Base-by-base conservation (phyloP, 1,140 invertebrate genomes). In the Tetramorium simillimum region DNA sequence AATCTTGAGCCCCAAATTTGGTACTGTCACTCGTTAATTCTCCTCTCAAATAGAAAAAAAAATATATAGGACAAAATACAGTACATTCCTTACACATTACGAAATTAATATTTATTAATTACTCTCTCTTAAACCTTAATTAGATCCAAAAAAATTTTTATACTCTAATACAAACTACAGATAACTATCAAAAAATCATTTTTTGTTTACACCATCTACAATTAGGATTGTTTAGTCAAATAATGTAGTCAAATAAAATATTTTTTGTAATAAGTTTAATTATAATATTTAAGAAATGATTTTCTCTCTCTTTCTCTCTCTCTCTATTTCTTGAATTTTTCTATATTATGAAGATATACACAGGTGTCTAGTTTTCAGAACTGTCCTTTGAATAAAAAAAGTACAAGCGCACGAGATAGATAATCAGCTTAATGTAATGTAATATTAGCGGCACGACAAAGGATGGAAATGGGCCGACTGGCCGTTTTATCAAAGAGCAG, bases 381-480 rank as follows among this genome's bases (percentile, higher is more conserved):
- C 21, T 67, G 12, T 28, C 16, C 33, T 5, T 4, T 21, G 40
- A 46, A 82, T 46, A 16, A 63, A 87, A 53, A 89, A 72, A 69
- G 43, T 81, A 81, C 46, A 70, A 69, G 60, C 67, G 75, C 56
- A 49, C 76, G 58, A 33, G 67, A 86, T 63, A 86, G 89, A 91
- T 90, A 90, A 91, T 91, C 89, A 88, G 87, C 84, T 91, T 90
- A 90, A 88, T 84, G 84, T 90, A 90, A 91, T 88, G 86, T 84
- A 90, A 90, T 90, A 90, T 88, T 90, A 76, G 51, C 49, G 87
- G 49, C 58, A 65, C 24, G 9, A 9, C 21, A 73, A 72, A 82
- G 73, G 18, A 49, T 43, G 72, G 16, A 69, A 80, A 62, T 63
- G 18, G 37, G 43, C 43, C 18, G 28, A 56, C 21, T 60, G 85